These are phyloP conservation scores for Geopemphigus sp. DNA, from an alignment of 1,140 invertebrate species.

Conservation along the genomic window DNA sequence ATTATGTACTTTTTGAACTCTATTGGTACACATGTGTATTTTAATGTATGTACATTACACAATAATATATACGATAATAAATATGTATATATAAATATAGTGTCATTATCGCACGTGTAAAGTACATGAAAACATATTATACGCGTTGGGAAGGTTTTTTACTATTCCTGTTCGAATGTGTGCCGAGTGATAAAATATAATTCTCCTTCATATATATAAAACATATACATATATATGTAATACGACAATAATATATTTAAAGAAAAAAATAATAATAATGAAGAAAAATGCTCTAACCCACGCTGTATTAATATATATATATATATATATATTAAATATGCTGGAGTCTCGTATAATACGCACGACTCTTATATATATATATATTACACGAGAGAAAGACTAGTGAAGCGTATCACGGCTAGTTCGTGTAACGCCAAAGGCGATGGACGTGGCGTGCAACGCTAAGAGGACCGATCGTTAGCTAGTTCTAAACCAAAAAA, in stretches of 20 bases:
- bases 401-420: conserved; percentile 31
- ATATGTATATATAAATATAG: background rate
- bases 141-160: background rate
- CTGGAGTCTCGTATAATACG: background rate
- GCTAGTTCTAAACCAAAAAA: background rate
- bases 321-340: background rate
- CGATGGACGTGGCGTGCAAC: conserved; percentile 39
- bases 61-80: background rate
- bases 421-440: conserved; percentile 33
- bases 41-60: too few relatives aligned
- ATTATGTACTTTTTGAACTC: too few relatives aligned
- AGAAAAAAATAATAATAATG: too few relatives aligned
- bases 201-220: background rate
- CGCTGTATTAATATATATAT: background rate
- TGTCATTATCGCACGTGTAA: background rate
- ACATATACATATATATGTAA: too few relatives aligned
- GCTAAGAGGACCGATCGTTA: conserved; percentile 43
- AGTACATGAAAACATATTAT: background rate
- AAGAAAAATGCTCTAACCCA: background rate
- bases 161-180: background rate
- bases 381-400: conserved; percentile 14
- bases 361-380: conserved; percentile 16
- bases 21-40: too few relatives aligned
- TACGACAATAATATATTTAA: background rate
- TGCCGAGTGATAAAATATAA: background rate